Percentiles rank a stretch among this genome's conserved stretches.
phyloP scores from a whole-genome alignment of 2,888 invertebrate species.

The Drosophila siamana region DNA sequence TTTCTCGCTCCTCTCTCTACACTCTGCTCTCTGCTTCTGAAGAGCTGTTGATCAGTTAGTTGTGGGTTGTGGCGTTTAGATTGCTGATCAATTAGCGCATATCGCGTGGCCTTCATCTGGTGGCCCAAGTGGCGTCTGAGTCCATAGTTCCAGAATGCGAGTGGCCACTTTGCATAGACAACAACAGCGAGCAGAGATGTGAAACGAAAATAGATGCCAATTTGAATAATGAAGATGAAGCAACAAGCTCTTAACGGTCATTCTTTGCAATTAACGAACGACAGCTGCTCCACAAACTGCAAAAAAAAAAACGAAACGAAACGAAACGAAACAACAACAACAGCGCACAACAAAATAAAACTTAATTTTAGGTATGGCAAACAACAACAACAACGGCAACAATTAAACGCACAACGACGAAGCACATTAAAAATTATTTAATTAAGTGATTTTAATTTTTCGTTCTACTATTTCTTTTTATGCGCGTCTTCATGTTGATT shows the following conservation, averaged over 20 bases:
- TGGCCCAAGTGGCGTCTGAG: slow-evolving; percentile 33
- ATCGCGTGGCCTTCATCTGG: slow-evolving; percentile 53
- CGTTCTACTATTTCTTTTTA: slow-evolving; percentile 36
- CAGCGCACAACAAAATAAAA: slow-evolving; percentile 23
- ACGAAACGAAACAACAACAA: too few species aligned
- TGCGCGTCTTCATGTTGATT: slow-evolving; percentile 57
- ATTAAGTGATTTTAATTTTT: slow-evolving; percentile 80
- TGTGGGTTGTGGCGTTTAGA: slow-evolving; percentile 34
- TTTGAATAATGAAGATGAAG: slow-evolving; percentile 60
- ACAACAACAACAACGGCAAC: slow-evolving; percentile 17
- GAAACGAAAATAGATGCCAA: slow-evolving; percentile 50
- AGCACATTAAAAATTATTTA: slow-evolving; percentile 79
- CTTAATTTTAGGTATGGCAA: slow-evolving; percentile 32
- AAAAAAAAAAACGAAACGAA: too few species aligned
- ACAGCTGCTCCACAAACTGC: slow-evolving; percentile 65
- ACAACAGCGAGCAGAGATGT: slow-evolving; percentile 7
- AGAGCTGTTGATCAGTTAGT: slow-evolving; percentile 45
- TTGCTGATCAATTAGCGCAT: slow-evolving; percentile 60
- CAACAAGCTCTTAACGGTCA: slow-evolving; percentile 59
- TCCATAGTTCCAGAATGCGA: slow-evolving; percentile 40
- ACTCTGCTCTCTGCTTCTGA: too few species aligned
- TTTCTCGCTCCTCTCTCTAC: background rate
- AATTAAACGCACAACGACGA: slow-evolving; percentile 56
- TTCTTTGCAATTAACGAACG: slow-evolving; percentile 72
- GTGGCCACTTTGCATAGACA: slow-evolving; percentile 37